Evolutionary conservation across 1,140 invertebrate genomes (phyloP).

Genomic region (Cyrtorhinus lividipennis): DNA sequence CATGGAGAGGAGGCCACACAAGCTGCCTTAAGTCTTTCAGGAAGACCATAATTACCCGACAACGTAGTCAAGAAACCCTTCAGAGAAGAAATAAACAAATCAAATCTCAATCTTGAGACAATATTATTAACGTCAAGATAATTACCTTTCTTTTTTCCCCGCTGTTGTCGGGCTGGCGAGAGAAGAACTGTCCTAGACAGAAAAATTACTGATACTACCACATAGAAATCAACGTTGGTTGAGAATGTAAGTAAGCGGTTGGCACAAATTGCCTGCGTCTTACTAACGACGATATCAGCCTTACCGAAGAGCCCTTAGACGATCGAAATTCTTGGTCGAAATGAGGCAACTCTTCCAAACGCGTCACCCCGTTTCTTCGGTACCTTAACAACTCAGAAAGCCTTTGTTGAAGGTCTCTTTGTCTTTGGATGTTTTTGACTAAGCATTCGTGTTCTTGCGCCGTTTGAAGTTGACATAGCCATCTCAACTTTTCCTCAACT

Average conservation of each 20-base stretch:
- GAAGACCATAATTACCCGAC: too few species aligned
- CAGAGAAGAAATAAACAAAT: too few species aligned
- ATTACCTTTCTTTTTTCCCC: constrained; percentile 51
- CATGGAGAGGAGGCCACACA: too few species aligned
- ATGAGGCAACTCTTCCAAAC: constrained; percentile 64
- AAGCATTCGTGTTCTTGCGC: constrained; percentile 67
- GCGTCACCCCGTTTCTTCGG: constrained; percentile 61
- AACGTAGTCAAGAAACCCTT: too few species aligned
- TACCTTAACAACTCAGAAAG: constrained; percentile 70
- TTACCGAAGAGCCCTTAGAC: constrained; percentile 4
- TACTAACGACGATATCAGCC: too few species aligned
- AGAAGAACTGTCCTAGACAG: constrained; percentile 70
- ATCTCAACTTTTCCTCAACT: constrained; percentile 62
- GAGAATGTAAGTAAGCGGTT: too few species aligned
- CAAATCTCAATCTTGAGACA: too few species aligned
- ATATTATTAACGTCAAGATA: too few species aligned
- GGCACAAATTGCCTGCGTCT: too few species aligned
- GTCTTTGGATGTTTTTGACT: constrained; percentile 53
- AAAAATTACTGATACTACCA: constrained; percentile 53
- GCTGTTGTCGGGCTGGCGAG: constrained; percentile 43
- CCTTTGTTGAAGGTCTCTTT: constrained; percentile 64
- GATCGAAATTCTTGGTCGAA: constrained; percentile 45
- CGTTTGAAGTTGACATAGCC: constrained; percentile 77
- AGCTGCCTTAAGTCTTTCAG: too few species aligned
- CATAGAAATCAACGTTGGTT: constrained; percentile 25